Evolutionary conservation across 2,888 invertebrate genomes (phyloP), one percentile per base, ranked within the genome.

Genomic region (Macrosoma leucophasiata): DNA sequence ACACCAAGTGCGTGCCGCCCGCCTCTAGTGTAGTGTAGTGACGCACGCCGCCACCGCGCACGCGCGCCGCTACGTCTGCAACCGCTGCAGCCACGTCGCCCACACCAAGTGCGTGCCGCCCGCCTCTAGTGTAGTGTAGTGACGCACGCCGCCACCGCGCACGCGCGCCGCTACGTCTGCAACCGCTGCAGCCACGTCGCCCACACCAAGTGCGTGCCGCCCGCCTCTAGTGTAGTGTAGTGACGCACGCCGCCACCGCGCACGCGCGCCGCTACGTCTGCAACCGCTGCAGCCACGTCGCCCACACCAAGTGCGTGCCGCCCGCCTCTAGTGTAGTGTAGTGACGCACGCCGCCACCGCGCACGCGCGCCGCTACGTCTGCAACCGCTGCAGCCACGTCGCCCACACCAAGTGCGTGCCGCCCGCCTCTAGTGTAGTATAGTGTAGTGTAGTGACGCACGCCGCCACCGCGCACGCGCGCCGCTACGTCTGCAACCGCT

Each of bases 91-190:
- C 0, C 67, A 73, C 28, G 32, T 50, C 0, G 49, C 72, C 0
- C 74, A 73, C 28, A 79, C 81, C 2, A 58, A 59, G 79, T 77
- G 17, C 66, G 72, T 43, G 9, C n/a, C n/a, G n/a, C n/a, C n/a
- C n/a, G n/a, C n/a, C n/a, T n/a, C n/a, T n/a, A n/a, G n/a, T n/a
- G n/a, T n/a, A n/a, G n/a, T n/a, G n/a, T n/a, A n/a, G n/a, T n/a
- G n/a, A n/a, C 70, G 2, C 78, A 78, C 52, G 33, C 44, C 0
- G 36, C 33, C 11, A 50, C 62, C 0, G 58, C 75, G 3, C 81
- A 81, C 41, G 43, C 48, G 5, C 41, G 72, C 0, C 52, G 60
- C 2, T 82, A 61, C 45, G 43, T 41, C 3, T 82, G 81, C 39
- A 49, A 48, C 13, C 46, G 44, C 1, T 79, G 81, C 32, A 32